Conservation (phyloP, 2,797 vertebrate species). For the Eulemur coronatus region DNA sequence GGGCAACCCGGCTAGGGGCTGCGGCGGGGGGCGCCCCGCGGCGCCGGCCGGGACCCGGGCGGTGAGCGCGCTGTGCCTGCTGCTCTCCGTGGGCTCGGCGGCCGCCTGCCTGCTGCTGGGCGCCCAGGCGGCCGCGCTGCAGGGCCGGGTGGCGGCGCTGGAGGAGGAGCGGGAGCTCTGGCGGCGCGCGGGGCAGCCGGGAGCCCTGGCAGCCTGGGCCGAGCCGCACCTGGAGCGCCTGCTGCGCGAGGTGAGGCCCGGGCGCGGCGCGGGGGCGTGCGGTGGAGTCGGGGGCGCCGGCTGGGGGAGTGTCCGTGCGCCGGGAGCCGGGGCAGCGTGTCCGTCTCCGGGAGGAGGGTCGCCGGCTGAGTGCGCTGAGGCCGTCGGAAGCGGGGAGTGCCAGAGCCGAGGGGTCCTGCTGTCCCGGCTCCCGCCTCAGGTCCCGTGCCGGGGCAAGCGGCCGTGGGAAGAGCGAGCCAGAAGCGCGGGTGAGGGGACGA, state of each 20-base stretch:
- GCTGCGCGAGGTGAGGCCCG: slow-evolving; percentile 88
- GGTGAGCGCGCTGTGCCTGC: slow-evolving; percentile 86
- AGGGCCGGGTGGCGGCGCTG: slow-evolving; percentile 88
- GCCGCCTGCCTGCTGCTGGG: slow-evolving; percentile 91
- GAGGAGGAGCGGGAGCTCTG: slow-evolving; percentile 83
- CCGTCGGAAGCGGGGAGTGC: neutral
- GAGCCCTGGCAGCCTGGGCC: slow-evolving; percentile 79
- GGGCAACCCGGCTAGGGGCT: slow-evolving; percentile 13
- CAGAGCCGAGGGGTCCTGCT: neutral
- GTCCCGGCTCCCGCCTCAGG: neutral
- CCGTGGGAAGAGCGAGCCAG: neutral
- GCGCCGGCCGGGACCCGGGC: slow-evolving; percentile 70
- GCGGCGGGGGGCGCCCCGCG: slow-evolving; percentile 22
- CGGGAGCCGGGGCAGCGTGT: neutral
- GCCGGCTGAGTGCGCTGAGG: neutral
- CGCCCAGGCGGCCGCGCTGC: slow-evolving; percentile 90
- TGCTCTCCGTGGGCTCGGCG: slow-evolving; percentile 90
- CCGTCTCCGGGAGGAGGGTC: neutral
- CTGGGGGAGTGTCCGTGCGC: neutral
- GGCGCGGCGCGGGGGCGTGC: fast-evolving
- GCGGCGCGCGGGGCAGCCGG: slow-evolving; percentile 75
- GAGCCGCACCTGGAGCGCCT: slow-evolving; percentile 87
- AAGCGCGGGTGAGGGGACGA: neutral
- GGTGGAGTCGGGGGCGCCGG: no score
- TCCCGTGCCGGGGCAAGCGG: neutral